Base-by-base conservation (phyloP, 2,888 invertebrate genomes). In the Ormyrus thymus region DNA sequence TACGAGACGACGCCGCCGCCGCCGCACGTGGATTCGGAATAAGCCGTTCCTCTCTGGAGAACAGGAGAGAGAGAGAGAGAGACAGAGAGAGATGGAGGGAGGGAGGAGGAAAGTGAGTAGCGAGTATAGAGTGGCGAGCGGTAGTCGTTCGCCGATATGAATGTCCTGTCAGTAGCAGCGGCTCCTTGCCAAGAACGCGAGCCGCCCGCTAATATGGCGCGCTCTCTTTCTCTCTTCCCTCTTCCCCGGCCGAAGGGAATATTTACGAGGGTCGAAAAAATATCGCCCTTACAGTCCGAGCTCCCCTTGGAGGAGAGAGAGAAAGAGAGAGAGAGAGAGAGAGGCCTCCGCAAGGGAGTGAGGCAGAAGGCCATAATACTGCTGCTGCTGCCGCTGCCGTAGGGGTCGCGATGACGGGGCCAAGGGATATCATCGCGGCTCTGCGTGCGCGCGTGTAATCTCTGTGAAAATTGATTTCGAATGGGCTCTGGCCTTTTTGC, bases 111-210 rank as follows among this genome's bases (percentile, higher is more conserved):
- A 82, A 73, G 83, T 81, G 82, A 50, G 81, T 83, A 81, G 81
- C 83, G 83, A 81, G 82, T 76, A 84, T 82, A 82, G 83, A 82
- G 82, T 83, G 82, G 83, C 58, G 29, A 29, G 29, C 29, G 83
- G 11, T 15, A 70, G 59, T 83, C 82, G 83, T 83, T 85, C 80
- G 84, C 83, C 85, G 85, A 88, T 87, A 89, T 88, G 86, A 89
- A 89, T 89, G 88, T 86, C 85, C 89, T 89, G 89, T 89, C 89
- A 87, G 86, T 86, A 87, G 83, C 89, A 89, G 88, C 88, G 86
- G 88, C 87, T 89, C 86, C 88, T 89, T 87, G 88, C 89, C 88
- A 87, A 88, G 88, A 87, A 86, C 86, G 86, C 85, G 83, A 81
- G 85, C 85, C 83, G 81, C 29, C 83, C 85, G 87, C 86, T 88